Base-by-base conservation (phyloP, 2,797 vertebrate genomes). In the Sorex maritimensis region DNA sequence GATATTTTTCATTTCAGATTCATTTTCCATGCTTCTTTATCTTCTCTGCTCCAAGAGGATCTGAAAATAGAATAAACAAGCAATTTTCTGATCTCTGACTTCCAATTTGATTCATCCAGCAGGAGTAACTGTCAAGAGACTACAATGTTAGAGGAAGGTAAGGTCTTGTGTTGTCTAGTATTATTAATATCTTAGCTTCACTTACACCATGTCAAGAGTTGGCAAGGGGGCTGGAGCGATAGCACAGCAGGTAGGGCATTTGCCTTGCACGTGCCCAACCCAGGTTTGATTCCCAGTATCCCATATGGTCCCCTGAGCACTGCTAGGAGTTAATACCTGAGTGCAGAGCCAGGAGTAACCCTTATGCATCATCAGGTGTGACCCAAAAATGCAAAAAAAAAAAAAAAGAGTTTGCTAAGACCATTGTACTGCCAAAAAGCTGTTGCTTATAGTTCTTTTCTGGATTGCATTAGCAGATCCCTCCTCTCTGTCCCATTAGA, bases 1-100 rank as follows among this genome's bases (percentile, higher is more conserved):
- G n/a, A 68, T 81, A 88, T 78, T 90, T 95, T 71, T 13, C 46
- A 84, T 78, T 93, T 94, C 41, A 26, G 55, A 93, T 89, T 94
- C 19, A 92, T 88, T 85, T 19, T 87, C 74, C 1, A 79, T 41
- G 4, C 6, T 49, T 79, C 73, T 94, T 93, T 4, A 94, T 13
- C 9, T 2, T 77, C 28, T 86, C 61, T 92, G 26, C 5, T 71
- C 86, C 12, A 91, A 84, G 38, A 5, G 86, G 67, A 95, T 17
- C 23, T 94, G 24, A 55, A 61, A 38, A 79, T 0, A 95, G 11
- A 38, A 81, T 67, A 23, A 71, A 75, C 6, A 94, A 86, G 17
- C 14, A 90, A 55, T 77, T 88, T 75, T 86, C 44, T 71, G 30
- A 5, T 87, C 11, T 69, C 74, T 84, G 19, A 73, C 41, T 84